Conservation (phyloP, 1,140 invertebrate genomes). For the Drosophila lacteicornis region DNA sequence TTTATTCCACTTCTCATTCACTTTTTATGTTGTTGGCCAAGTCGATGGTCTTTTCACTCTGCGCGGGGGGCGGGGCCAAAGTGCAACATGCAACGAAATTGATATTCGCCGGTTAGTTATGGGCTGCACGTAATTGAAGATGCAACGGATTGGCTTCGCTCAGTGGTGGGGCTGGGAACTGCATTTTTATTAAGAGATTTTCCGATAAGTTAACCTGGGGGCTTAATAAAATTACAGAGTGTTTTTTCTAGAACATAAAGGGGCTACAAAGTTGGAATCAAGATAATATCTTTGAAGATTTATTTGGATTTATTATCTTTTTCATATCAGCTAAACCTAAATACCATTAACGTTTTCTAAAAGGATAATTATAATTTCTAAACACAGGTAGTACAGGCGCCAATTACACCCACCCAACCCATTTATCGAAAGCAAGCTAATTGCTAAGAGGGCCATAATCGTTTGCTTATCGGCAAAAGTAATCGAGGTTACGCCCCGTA, state of each 20-base stretch:
- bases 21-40: constrained; percentile 41
- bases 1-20: constrained; percentile 57
- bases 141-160: constrained; percentile 23
- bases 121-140: constrained; percentile 47
- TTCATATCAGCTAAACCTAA: too few relatives aligned
- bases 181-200: constrained; percentile 24
- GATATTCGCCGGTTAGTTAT: constrained; percentile 44
- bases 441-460: constrained; percentile 39
- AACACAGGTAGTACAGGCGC: not conserved
- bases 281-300: not conserved
- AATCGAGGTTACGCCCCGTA: constrained; percentile 36
- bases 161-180: constrained; percentile 10
- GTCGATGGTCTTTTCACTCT: constrained; percentile 10
- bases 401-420: not conserved
- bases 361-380: not conserved
- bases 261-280: not conserved
- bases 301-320: too few relatives aligned
- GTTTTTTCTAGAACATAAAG: not conserved
- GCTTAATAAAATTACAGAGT: not conserved
- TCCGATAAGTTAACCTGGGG: not conserved
- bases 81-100: constrained; percentile 60
- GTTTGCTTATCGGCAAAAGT: constrained; percentile 38
- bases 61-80: constrained; percentile 30
- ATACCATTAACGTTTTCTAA: not conserved
- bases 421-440: constrained; percentile 35